Evolutionary conservation across 1,140 invertebrate species (phyloP).

Genomic region (Periplaneta americana): DNA sequence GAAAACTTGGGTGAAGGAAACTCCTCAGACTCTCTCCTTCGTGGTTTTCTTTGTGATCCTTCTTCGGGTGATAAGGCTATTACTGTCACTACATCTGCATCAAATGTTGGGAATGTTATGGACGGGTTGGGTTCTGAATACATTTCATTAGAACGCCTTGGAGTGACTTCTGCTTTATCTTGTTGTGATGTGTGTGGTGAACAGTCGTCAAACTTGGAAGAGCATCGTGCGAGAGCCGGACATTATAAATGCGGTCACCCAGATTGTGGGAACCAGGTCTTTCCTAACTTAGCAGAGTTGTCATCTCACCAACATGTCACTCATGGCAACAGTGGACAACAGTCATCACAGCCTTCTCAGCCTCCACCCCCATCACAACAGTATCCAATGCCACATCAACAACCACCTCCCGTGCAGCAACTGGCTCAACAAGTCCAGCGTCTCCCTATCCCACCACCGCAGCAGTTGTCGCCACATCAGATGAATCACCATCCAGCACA

Average conservation of each 20-base stretch:
- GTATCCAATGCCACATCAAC: conserved; percentile 36
- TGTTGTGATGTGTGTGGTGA: conserved; percentile 43
- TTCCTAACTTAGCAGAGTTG: conserved; percentile 34
- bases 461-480: conserved; percentile 30
- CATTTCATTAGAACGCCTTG: conserved; percentile 40
- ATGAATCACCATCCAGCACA: conserved; percentile 26
- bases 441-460: conserved; percentile 40
- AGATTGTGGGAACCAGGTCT: conserved; percentile 36
- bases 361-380: conserved; percentile 14
- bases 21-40: background rate
- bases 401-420: conserved; percentile 44
- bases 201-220: conserved; percentile 40
- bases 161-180: conserved; percentile 32
- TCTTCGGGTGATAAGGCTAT: background rate
- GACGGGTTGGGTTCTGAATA: conserved; percentile 30
- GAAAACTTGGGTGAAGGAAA: background rate
- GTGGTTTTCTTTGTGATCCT: background rate
- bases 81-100: background rate
- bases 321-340: conserved; percentile 33
- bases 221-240: conserved; percentile 37
- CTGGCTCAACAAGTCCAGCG: conserved; percentile 44
- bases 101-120: background rate
- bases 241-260: conserved; percentile 43
- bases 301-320: conserved; percentile 35
- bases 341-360: conserved; percentile 33